Base-by-base conservation (phyloP, 2,797 vertebrate species). In the Fratercula arctica region DNA sequence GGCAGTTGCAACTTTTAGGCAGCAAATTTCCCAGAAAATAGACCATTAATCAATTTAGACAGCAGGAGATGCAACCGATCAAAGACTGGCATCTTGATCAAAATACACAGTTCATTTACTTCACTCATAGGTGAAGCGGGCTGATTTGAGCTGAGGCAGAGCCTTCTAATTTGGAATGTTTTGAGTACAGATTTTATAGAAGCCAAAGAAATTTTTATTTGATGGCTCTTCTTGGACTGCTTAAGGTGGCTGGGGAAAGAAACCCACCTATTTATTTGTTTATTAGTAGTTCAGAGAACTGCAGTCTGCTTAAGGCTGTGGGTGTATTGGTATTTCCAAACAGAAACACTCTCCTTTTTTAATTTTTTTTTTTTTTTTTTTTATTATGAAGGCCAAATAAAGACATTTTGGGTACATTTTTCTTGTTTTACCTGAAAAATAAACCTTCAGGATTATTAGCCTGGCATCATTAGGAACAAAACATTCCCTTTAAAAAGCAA, bases 21-120 rank as follows among this genome's bases (percentile, higher is more conserved):
- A 77, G 57, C 48, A 90, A 89, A 94, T 95, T 95, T 87, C 46
- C 87, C 66, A 66, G 85, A 85, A 97, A 97, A 94, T 37, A 91
- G 64, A 33, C 68, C 53, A 46, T 85, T 96, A 94, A 91, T 97
- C 92, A 95, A 35, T 56, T 60, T 85, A 85, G 90, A 46, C 77
- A 85, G 88, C 59, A 39, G 85, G 59, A 96, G 83, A 60, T 39
- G 23, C 35, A 85, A 74, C 61, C 9, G 35, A 85, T 89, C 50
- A 63, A 82, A 64, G 87, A 68, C 53, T 81, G 84, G 35, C 50
- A 45, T 43, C 29, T 66, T 45, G 23, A 84, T 96, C 84, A 93
- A 97, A 96, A 94, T n/a, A 53, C 31, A 31, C 35, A 13, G 81
- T 90, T 91, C 74, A 33, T 89, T 93, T 91, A 46, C 28, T 31